phyloP scores from a whole-genome alignment of 2,888 invertebrate species.

The Caenorhabditis wallacei region DNA sequence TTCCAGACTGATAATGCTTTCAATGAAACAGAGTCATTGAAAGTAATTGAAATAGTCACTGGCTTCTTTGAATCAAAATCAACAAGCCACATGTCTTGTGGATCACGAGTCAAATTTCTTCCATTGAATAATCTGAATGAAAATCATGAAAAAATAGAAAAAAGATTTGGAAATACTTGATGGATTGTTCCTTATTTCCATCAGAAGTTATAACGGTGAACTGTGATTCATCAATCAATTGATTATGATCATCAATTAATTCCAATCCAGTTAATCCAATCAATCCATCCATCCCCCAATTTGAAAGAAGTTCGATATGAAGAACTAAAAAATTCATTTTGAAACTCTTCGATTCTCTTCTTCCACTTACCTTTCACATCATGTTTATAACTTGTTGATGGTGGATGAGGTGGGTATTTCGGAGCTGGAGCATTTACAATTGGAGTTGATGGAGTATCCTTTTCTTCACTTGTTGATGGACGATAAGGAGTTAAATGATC shows the following conservation, averaged over 20 bases:
- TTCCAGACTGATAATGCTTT: constrained; percentile 89
- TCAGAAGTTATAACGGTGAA: constrained; percentile 29
- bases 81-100: constrained; percentile 86
- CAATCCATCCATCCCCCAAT: constrained; percentile 85
- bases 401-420: constrained; percentile 5
- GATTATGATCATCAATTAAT: constrained; percentile 80
- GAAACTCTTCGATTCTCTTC: too few relatives aligned
- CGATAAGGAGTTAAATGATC: constrained; percentile 55
- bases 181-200: constrained; percentile 15
- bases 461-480: constrained; percentile 56
- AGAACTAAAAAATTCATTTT: constrained; percentile 71
- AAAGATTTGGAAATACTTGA: too few relatives aligned
- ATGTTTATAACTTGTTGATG: constrained; percentile 6
- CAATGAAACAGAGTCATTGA: constrained; percentile 6
- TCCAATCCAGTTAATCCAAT: constrained; percentile 85
- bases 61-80: constrained; percentile 78
- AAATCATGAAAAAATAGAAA: neutral
- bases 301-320: constrained; percentile 84
- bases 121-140: constrained; percentile 87
- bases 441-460: constrained; percentile 33
- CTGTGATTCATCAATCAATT: constrained; percentile 35
- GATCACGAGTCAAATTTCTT: constrained; percentile 87
- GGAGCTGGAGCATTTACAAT: constrained; percentile 1
- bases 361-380: constrained; percentile 57
- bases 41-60: constrained; percentile 77